Conservation (phyloP, 2,888 invertebrate species). For the Agrochola lychnidis region DNA sequence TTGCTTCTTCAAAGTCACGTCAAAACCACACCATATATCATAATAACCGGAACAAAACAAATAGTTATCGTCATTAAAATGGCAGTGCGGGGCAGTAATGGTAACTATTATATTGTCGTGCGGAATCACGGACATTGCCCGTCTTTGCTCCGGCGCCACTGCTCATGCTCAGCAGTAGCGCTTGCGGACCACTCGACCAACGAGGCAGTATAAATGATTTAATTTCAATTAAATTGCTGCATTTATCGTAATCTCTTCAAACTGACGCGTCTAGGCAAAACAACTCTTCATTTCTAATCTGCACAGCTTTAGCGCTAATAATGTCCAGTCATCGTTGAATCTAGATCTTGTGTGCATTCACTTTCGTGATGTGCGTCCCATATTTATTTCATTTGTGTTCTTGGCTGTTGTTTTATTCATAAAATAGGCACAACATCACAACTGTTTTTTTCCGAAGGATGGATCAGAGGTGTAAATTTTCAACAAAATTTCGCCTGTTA, state of each 20-base stretch:
- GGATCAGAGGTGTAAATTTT: background rate
- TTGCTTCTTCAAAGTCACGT: background rate
- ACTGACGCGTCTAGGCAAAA: background rate
- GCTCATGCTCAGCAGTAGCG: too few relatives aligned
- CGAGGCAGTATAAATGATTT: background rate
- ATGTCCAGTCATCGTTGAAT: background rate
- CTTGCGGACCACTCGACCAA: background rate
- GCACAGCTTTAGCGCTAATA: background rate
- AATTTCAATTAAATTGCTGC: too few relatives aligned
- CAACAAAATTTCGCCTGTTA: background rate
- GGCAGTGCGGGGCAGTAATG: conserved; percentile 26
- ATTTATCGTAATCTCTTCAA: background rate
- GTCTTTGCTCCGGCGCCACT: conserved; percentile 10
- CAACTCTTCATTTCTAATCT: background rate
- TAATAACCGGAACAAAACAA: conserved; percentile 27
- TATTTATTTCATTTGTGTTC: background rate
- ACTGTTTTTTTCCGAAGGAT: background rate
- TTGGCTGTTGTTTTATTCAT: background rate
- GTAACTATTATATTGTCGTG: conserved; percentile 24
- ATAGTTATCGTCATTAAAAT: conserved; percentile 38
- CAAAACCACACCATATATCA: conserved; percentile 3
- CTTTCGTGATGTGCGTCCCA: background rate
- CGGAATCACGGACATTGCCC: conserved; percentile 45
- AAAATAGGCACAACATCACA: background rate
- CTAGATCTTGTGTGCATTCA: background rate